These are phyloP conservation scores for Acipenser ruthenus DNA, from an alignment of 2,797 vertebrate species.

Conservation along the genomic window DNA sequence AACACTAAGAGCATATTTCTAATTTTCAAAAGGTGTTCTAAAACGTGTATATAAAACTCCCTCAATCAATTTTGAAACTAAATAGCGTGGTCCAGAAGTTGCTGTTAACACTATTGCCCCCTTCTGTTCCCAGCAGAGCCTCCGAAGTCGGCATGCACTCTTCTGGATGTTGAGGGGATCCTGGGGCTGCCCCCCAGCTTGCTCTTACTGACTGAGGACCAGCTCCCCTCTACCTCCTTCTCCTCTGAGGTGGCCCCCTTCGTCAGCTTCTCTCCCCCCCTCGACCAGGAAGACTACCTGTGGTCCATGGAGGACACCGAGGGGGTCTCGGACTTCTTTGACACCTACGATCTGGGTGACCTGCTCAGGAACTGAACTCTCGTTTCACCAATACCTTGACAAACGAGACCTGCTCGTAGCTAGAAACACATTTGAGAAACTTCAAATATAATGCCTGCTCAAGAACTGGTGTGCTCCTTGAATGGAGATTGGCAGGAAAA, in stretches of 20 bases:
- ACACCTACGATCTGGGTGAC: constrained; percentile 80
- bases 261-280: constrained; percentile 72
- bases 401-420: too few relatives aligned
- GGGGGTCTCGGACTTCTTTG: constrained; percentile 85
- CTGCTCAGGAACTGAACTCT: constrained; percentile 72
- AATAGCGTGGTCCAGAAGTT: too few relatives aligned
- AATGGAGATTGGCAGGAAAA: too few relatives aligned
- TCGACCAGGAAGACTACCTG: constrained; percentile 82
- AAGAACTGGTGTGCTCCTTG: too few relatives aligned
- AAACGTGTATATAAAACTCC: too few relatives aligned
- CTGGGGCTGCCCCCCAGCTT: constrained; percentile 74
- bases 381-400: too few relatives aligned
- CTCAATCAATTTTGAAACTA: too few relatives aligned
- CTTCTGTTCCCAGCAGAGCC: constrained; percentile 3
- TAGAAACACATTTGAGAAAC: too few relatives aligned
- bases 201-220: constrained; percentile 89
- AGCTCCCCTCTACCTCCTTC: constrained; percentile 63
- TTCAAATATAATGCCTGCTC: too few relatives aligned
- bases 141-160: constrained; percentile 27
- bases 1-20: too few relatives aligned
- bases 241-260: constrained; percentile 55
- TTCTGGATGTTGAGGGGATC: constrained; percentile 75
- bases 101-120: background rate
- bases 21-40: background rate
- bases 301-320: constrained; percentile 83